These are phyloP conservation scores for Pygocentrus nattereri DNA, from an alignment of 2,797 vertebrate genomes.

Conservation along the genomic window DNA sequence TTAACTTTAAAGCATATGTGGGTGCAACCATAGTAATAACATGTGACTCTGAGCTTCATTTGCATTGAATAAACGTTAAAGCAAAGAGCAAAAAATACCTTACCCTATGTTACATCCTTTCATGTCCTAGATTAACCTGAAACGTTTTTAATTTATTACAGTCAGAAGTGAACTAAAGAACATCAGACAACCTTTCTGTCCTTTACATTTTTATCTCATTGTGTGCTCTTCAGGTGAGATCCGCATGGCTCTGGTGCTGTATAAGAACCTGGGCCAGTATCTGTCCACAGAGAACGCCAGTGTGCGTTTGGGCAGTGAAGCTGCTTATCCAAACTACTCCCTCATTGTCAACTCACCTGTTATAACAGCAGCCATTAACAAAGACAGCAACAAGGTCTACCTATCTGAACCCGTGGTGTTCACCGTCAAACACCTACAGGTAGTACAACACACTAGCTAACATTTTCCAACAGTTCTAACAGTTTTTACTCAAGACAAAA, in stretches of 20 bases:
- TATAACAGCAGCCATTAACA: constrained; percentile 97
- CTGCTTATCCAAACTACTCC: constrained; percentile 93
- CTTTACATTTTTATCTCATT: background rate
- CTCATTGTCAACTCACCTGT: constrained; percentile 98
- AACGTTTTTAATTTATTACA: background rate
- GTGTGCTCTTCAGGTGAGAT: constrained; percentile 89
- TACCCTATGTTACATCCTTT: background rate
- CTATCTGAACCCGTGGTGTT: constrained; percentile 96
- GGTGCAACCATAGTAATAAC: no score
- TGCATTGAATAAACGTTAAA: no score
- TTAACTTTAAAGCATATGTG: no score
- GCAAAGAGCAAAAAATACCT: no score
- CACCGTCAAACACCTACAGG: constrained; percentile 96
- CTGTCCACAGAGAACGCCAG: constrained; percentile 97
- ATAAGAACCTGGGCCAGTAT: constrained; percentile 95
- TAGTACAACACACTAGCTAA: constrained; percentile 61
- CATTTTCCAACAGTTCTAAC: background rate
- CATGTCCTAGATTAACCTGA: background rate
- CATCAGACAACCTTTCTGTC: background rate
- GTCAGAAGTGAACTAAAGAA: background rate
- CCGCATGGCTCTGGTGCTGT: constrained; percentile 94
- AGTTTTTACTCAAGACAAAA: background rate
- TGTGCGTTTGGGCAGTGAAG: constrained; percentile 89
- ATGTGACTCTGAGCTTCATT: no score
- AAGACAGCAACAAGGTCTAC: constrained; percentile 98